These are phyloP conservation scores for Psix sp. DNA, from an alignment of 1,140 invertebrate species.

Conservation along the genomic window DNA sequence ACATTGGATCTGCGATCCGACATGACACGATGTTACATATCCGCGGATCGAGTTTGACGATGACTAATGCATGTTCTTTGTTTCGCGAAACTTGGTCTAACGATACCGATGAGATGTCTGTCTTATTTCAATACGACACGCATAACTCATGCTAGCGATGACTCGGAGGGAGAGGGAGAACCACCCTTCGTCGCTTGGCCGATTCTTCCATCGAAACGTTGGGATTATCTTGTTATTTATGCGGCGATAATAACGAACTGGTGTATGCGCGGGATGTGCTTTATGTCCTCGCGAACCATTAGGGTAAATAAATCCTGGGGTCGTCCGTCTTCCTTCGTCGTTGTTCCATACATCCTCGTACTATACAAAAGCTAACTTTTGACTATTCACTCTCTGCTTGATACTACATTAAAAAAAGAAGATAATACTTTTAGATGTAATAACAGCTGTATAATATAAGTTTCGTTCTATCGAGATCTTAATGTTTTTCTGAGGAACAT, in stretches of 20 bases:
- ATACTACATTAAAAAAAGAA: too few species aligned
- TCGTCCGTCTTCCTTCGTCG: constrained; percentile 48
- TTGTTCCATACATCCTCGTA: constrained; percentile 13
- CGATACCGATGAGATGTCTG: constrained; percentile 6
- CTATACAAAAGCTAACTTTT: constrained; percentile 5
- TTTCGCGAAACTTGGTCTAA: not conserved
- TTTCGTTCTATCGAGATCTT: too few species aligned
- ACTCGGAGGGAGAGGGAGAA: constrained; percentile 41
- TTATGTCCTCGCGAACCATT: constrained; percentile 76
- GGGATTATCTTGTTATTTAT: constrained; percentile 78
- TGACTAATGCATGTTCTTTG: constrained; percentile 19
- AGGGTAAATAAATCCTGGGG: constrained; percentile 74
- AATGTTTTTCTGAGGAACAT: too few species aligned
- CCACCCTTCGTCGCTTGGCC: constrained; percentile 50
- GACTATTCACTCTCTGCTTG: too few species aligned
- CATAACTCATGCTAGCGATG: constrained; percentile 32
- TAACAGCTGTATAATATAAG: too few species aligned
- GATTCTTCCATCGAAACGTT: constrained; percentile 68
- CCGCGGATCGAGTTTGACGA: constrained; percentile 7
- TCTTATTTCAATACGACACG: constrained; percentile 19
- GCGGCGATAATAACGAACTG: constrained; percentile 77
- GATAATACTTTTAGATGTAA: too few species aligned
- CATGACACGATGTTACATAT: constrained; percentile 9
- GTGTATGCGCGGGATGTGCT: constrained; percentile 76
- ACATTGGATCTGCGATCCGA: too few species aligned